Base-by-base conservation (phyloP, 1,140 invertebrate genomes). In the Mamestra configurata region DNA sequence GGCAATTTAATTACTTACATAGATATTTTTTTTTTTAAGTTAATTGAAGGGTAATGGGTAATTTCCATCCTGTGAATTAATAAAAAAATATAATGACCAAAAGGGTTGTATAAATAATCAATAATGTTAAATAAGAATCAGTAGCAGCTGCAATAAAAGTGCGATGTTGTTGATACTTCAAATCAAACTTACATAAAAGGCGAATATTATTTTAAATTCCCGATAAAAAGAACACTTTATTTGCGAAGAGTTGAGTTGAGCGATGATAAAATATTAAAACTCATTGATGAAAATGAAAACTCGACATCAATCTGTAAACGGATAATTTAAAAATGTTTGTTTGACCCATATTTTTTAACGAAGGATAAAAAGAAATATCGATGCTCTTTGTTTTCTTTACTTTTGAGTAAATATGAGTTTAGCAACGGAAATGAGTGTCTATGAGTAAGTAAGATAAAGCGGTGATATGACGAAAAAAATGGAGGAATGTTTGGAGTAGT, bases 231-330 rank as follows among this genome's bases (percentile, higher is more conserved):
- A 13, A 7, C 20, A 53, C 8, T 43, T 43, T 10, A 22, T 53
- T 8, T 53, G 1, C 10, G 20, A 53, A 53, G 20, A 53, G 51
- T 22, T 53, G 18, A 53, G 11, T 22, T 53, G 18, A 53, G 11
- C 13, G 53, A 13, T 27, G 22, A 15, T 57, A 4, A 57, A 57
- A 57, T 57, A 57, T 57, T 57, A 13, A 57, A 53, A 8, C 51
- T 53, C 4, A 13, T 24, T 24, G 22, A 57, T 57, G 53, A 57
- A 57, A 55, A 55, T 55, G 53, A 24, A 55, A 57, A 57, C 53
- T 57, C 2, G 11, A 57, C 22, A 24, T 15, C 13, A 1, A 57
- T 57, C 20, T 5, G 53, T 24, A 24, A 24, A 24, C 24, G 53
- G 22, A 57, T 27, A 57, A 13, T 24, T 57, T 57, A 1, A 57